These are phyloP conservation scores for Micropterix aruncella DNA, from an alignment of 2,888 invertebrate genomes.

Conservation along the genomic window DNA sequence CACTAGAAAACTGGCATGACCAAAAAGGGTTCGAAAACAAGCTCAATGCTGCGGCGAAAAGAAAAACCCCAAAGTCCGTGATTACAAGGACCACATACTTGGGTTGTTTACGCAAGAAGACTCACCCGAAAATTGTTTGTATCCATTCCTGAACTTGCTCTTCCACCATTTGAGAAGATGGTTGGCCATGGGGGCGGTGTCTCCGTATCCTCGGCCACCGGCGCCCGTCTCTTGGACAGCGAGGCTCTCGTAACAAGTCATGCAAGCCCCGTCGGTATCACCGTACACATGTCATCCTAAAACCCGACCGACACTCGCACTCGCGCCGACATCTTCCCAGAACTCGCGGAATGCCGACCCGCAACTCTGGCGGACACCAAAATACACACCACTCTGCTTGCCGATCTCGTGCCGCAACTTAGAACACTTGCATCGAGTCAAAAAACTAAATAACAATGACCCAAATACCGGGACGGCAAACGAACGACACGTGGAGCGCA, in stretches of 20 bases:
- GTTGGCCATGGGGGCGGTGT: slow-evolving; percentile 53
- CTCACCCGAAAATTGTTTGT: slow-evolving; percentile 60
- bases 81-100: no score
- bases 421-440: neutral
- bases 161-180: slow-evolving; percentile 66
- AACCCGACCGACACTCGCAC: no score
- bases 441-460: neutral
- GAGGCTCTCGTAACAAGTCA: slow-evolving; percentile 44
- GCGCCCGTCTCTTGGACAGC: slow-evolving; percentile 17
- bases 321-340: neutral
- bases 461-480: neutral
- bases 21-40: no score
- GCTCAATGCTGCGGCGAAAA: no score
- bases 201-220: slow-evolving; percentile 5
- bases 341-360: neutral
- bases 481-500: neutral
- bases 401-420: neutral
- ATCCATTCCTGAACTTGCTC: slow-evolving; percentile 60
- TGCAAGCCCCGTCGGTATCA: no score
- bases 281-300: no score
- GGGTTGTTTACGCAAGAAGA: no score
- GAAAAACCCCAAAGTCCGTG: no score
- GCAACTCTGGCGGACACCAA: neutral
- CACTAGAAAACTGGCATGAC: no score
- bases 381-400: no score